phyloP scores from a whole-genome alignment of 2,113 vertebrate genomes.

The Urocynchramus pylzowi region DNA sequence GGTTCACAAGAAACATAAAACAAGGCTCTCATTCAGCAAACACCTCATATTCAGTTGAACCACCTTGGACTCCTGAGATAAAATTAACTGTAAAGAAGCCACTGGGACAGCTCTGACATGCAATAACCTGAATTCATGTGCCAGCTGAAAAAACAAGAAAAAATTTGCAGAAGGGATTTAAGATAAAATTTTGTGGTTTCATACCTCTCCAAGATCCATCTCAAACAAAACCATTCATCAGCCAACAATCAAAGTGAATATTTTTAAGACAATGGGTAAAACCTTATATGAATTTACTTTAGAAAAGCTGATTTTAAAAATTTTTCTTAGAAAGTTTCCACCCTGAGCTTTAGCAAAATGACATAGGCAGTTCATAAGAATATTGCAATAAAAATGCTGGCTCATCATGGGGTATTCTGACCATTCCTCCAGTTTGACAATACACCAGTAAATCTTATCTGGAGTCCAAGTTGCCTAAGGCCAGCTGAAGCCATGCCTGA shows the following conservation, averaged over 20 bases:
- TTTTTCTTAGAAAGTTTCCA: not conserved
- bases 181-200: not conserved
- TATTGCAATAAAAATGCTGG: not conserved
- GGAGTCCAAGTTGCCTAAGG: not conserved
- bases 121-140: not conserved
- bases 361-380: not conserved
- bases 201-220: not conserved
- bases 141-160: not conserved
- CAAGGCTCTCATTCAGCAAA: not conserved
- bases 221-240: not conserved
- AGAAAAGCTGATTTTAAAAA: not conserved
- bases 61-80: not conserved
- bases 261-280: not conserved
- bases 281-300: not conserved
- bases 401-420: not conserved
- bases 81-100: not conserved
- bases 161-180: not conserved
- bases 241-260: not conserved
- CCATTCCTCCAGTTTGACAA: not conserved
- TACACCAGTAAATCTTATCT: not conserved
- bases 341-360: not conserved
- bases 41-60: not conserved
- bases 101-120: not conserved
- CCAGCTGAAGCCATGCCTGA: not conserved
- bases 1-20: not conserved